Evolutionary conservation across 2,797 vertebrate genomes (phyloP), one percentile per base, ranked within the genome.

Genomic region (Champsocephalus esox): DNA sequence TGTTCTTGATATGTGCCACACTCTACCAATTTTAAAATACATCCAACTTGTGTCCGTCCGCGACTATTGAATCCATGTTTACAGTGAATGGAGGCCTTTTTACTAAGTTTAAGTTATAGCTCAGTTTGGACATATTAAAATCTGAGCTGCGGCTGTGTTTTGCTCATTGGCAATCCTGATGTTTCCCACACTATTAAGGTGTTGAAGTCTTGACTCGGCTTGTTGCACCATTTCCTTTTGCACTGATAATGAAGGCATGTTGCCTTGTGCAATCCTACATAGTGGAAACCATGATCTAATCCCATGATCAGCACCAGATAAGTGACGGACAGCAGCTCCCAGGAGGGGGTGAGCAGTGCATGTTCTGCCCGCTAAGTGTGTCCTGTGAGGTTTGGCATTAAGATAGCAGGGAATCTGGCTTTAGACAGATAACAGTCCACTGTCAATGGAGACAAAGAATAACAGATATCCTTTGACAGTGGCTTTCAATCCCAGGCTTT

Each of bases 251-350:
- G 9, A 55, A 9, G 9, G 41, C 24, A 28, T 52, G 28, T 43
- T 51, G 44, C 41, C 38, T 77, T 83, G 44, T 57, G 57, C 45
- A 76, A 70, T 41, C 64, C n/a, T 19, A 63, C 64, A 56, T 2
- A 12, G 34, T 6, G 12, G 12, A 61, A n/a, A n/a, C 52, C 28
- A 14, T 52, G 43, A 59, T 21, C 59, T 21, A 45, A 62, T 50
- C 59, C 17, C 45, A 52, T 45, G 4, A 48, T 9, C 32, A 3
- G 41, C 5, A 56, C 34, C 14, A 64, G 50, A 7, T 38, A 8
- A 28, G 44, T 50, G 64, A 56, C 9, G 50, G 46, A 59, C 19
- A 60, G 38, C 9, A 60, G 46, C 38, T 19, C 57, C 57, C 56
- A 41, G 3, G 38, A 59, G 38, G 19, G 38, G 12, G 38, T 59